These are phyloP conservation scores for Esox lucius DNA, from an alignment of 2,797 vertebrate species.

Conservation along the genomic window DNA sequence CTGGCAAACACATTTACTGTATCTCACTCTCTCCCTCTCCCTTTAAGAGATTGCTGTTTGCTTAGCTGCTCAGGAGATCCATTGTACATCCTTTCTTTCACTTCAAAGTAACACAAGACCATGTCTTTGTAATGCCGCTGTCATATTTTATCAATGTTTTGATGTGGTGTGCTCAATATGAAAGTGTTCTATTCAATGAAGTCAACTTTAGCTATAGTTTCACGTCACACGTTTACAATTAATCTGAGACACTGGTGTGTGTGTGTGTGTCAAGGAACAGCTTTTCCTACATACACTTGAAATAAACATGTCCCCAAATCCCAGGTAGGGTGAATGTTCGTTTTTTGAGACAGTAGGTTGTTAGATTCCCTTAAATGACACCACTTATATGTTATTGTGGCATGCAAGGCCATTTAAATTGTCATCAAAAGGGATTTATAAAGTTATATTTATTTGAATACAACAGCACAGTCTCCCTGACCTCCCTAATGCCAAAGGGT, in stretches of 20 bases:
- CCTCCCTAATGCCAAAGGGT: not conserved
- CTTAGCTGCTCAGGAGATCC: not conserved
- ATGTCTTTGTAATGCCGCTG: not conserved
- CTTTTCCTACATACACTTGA: not conserved
- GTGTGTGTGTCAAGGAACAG: not conserved
- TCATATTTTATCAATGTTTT: not conserved
- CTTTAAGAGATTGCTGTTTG: not conserved
- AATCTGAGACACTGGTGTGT: too few species aligned
- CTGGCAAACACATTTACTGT: not conserved
- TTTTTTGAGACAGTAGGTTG: too few species aligned
- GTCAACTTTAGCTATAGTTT: not conserved
- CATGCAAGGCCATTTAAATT: not conserved
- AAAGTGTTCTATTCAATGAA: not conserved
- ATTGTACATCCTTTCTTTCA: not conserved
- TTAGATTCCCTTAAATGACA: not conserved
- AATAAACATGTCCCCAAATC: not conserved
- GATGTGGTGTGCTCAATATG: not conserved
- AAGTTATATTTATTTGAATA: not conserved
- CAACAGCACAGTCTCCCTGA: not conserved
- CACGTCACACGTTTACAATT: not conserved
- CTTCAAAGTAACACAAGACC: not conserved
- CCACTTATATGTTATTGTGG: not conserved
- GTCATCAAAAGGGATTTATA: not conserved
- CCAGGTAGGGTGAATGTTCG: too few species aligned
- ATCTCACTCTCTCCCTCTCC: not conserved